Evolutionary conservation across 2,888 invertebrate species (phyloP).

Genomic region (Galerucella calmariensis): DNA sequence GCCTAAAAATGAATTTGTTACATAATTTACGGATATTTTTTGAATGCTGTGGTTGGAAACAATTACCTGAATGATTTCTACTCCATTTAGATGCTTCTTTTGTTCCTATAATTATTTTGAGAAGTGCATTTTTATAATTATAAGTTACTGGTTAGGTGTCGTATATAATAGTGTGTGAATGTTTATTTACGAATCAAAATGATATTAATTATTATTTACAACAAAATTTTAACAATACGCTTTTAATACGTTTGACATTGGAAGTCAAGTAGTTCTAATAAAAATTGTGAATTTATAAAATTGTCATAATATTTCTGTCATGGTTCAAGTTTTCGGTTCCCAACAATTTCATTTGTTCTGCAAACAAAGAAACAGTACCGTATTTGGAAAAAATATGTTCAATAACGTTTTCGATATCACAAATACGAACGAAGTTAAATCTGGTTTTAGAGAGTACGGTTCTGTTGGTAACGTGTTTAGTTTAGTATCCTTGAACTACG

Average conservation of each 20-base stretch:
- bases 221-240: slow-evolving; percentile 23
- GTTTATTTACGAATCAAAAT: not conserved
- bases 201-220: slow-evolving; percentile 9
- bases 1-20: no score
- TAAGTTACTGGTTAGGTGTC: not conserved
- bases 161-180: not conserved
- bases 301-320: slow-evolving; percentile 49
- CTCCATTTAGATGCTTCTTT: no score
- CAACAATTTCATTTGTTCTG: slow-evolving; percentile 45
- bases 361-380: not conserved
- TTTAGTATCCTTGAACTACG: slow-evolving; percentile 11
- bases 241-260: slow-evolving; percentile 39
- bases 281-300: slow-evolving; percentile 43
- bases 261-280: slow-evolving; percentile 39
- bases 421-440: not conserved
- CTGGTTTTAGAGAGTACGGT: not conserved
- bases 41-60: no score
- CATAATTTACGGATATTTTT: no score
- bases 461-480: not conserved
- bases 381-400: not conserved
- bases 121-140: not conserved
- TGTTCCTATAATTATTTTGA: no score
- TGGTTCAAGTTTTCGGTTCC: slow-evolving; percentile 47
- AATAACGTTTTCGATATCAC: not conserved
- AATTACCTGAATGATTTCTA: no score